These are phyloP conservation scores for Myotis planiceps DNA, from an alignment of 2,797 vertebrate species.

Conservation along the genomic window DNA sequence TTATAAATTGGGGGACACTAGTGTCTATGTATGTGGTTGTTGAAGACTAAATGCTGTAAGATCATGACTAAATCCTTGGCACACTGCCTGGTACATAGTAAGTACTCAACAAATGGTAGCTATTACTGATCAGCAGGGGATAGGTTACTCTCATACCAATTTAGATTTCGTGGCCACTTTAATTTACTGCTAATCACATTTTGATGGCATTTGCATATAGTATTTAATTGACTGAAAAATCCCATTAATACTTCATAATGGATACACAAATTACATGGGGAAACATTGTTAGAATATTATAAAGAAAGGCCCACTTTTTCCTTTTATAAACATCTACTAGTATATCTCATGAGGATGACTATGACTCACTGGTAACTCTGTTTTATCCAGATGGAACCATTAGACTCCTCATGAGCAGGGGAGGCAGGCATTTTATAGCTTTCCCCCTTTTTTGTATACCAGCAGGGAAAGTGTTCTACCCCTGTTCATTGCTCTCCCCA, in stretches of 20 bases:
- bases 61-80: not conserved
- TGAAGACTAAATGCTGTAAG: not conserved
- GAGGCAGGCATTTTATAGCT: not conserved
- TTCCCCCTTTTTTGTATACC: not conserved
- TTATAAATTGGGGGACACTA: not conserved
- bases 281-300: slow-evolving; percentile 26
- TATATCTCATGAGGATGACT: not conserved
- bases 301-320: not conserved
- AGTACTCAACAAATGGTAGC: slow-evolving; percentile 16
- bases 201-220: slow-evolving; percentile 67
- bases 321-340: not conserved
- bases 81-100: not conserved
- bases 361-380: not conserved
- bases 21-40: not conserved
- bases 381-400: not conserved
- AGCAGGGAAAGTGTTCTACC: not conserved
- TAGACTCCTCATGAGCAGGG: not conserved
- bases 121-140: slow-evolving; percentile 29
- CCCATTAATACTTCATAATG: slow-evolving; percentile 69
- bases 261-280: slow-evolving; percentile 40
- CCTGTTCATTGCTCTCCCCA: too few relatives aligned
- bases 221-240: slow-evolving; percentile 75
- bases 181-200: slow-evolving; percentile 71
- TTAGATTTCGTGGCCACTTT: slow-evolving; percentile 51
- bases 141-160: slow-evolving; percentile 36